Evolutionary conservation across 2,888 invertebrate genomes (phyloP).

Genomic region (Lomographa bimaculata): DNA sequence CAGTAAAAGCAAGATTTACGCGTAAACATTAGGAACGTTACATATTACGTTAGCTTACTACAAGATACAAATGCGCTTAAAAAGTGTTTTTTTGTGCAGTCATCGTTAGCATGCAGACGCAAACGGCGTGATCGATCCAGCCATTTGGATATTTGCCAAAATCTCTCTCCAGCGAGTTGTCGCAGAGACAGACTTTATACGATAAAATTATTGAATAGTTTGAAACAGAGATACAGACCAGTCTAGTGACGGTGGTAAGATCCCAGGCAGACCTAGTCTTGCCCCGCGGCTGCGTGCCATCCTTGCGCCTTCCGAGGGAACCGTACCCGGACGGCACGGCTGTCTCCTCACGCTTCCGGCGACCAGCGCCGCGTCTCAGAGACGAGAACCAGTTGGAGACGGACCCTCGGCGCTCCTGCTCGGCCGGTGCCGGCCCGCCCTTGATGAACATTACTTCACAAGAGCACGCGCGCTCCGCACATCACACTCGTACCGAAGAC

Average conservation of each 20-base stretch:
- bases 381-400: constrained; percentile 93
- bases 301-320: constrained; percentile 78
- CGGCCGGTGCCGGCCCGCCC: constrained; percentile 70
- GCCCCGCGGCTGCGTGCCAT: constrained; percentile 69
- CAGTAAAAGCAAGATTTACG: constrained; percentile 9
- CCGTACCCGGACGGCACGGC: constrained; percentile 74
- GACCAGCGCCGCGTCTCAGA: constrained; percentile 84
- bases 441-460: constrained; percentile 81
- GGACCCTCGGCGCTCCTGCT: constrained; percentile 86
- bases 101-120: constrained; percentile 60
- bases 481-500: constrained; percentile 61
- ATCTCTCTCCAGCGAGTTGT: constrained; percentile 60
- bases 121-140: constrained; percentile 72
- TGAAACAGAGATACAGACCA: constrained; percentile 76
- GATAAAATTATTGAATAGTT: constrained; percentile 32
- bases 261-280: constrained; percentile 85
- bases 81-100: constrained; percentile 49
- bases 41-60: neutral
- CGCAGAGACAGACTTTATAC: constrained; percentile 31
- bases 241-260: constrained; percentile 80
- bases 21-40: constrained; percentile 10
- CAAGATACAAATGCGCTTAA: constrained; percentile 3
- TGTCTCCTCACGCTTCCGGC: constrained; percentile 72
- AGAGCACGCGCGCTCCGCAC: constrained; percentile 62
- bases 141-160: constrained; percentile 74